Conservation (phyloP, 2,888 invertebrate species). For the Pimpla rufipes region DNA sequence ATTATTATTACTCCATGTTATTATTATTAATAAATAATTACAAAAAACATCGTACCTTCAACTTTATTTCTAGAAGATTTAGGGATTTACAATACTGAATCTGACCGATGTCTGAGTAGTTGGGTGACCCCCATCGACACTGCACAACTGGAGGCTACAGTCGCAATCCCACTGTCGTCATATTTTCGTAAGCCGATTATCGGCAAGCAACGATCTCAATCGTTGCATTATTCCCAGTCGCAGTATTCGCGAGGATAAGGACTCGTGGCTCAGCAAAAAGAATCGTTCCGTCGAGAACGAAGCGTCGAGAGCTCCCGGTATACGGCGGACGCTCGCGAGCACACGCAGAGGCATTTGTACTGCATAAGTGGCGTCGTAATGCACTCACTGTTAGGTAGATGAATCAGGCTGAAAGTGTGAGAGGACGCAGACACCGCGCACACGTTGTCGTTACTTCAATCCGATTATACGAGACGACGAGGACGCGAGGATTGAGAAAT, state of each 20-base stretch:
- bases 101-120: too few species aligned
- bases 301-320: slow-evolving; percentile 9
- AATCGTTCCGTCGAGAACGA: slow-evolving; percentile 26
- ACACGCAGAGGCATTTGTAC: slow-evolving; percentile 13
- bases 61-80: too few species aligned
- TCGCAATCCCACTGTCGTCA: slow-evolving; percentile 16
- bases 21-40: too few species aligned
- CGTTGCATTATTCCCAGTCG: slow-evolving; percentile 1
- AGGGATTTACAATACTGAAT: too few species aligned
- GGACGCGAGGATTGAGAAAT: slow-evolving; percentile 68
- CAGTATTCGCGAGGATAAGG: slow-evolving; percentile 30
- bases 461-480: slow-evolving; percentile 53
- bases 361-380: slow-evolving; percentile 21
- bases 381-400: slow-evolving; percentile 25
- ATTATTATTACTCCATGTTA: too few species aligned
- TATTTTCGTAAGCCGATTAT: slow-evolving; percentile 54
- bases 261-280: slow-evolving; percentile 41
- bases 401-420: slow-evolving; percentile 27
- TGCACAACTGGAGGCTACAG: too few species aligned
- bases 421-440: slow-evolving; percentile 16
- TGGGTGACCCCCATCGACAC: too few species aligned
- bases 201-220: slow-evolving; percentile 53
- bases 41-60: too few species aligned
- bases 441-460: slow-evolving; percentile 52
- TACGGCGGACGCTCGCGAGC: background rate